Evolutionary conservation across 2,113 vertebrate species (phyloP).

Genomic region (Sinocyclocheilus rhinocerous): DNA sequence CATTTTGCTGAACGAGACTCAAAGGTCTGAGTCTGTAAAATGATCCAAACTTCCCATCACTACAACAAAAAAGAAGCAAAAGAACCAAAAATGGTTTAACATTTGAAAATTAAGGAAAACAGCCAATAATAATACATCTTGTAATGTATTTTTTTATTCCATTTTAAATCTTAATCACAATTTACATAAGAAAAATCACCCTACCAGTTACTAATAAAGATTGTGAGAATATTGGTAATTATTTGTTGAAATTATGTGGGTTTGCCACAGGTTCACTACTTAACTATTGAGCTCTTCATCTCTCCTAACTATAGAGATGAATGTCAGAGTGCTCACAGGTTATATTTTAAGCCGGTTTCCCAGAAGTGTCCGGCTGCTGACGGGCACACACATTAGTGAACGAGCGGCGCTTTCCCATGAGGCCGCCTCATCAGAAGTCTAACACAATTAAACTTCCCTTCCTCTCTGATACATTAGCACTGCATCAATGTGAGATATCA

Average conservation of each 20-base stretch:
- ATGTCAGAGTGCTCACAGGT: slow-evolving; percentile 15
- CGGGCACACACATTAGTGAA: slow-evolving; percentile 36
- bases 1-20: too few relatives aligned
- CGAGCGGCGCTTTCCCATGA: background rate
- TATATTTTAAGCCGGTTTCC: slow-evolving; percentile 41
- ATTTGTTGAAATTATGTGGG: slow-evolving; percentile 8
- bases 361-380: slow-evolving; percentile 37
- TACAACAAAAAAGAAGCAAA: too few relatives aligned
- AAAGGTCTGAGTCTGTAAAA: too few relatives aligned
- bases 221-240: background rate
- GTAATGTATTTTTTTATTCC: background rate
- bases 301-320: background rate
- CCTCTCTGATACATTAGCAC: slow-evolving; percentile 23
- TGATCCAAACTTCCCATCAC: too few relatives aligned
- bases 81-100: background rate
- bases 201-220: background rate
- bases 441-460: slow-evolving; percentile 34
- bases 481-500: slow-evolving; percentile 3
- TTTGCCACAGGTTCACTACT: background rate
- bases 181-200: background rate
- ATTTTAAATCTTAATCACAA: background rate
- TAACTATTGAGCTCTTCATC: slow-evolving; percentile 20
- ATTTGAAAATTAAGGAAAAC: background rate
- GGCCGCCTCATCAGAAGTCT: slow-evolving; percentile 26
- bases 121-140: background rate